Percentiles rank a stretch among this genome's conserved stretches.
These are phyloP conservation scores for Leuctra nigra DNA, from an alignment of 2,888 invertebrate species.

Conservation along the genomic window DNA sequence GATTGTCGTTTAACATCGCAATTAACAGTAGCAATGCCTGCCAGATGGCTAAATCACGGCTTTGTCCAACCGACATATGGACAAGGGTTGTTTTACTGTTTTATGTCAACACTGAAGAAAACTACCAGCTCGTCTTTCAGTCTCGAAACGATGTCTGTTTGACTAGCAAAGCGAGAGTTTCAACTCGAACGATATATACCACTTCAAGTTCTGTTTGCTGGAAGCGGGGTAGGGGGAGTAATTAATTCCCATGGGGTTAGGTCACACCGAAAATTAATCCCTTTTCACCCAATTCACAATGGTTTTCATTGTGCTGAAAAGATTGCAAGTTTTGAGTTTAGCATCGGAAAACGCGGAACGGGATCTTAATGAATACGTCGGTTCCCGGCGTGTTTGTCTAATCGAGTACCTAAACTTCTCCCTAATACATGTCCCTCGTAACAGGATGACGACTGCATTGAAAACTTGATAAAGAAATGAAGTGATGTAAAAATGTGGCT, in stretches of 20 bases:
- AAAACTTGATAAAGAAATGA: too few relatives aligned
- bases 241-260: constrained; percentile 25
- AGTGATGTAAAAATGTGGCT: background rate
- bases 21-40: constrained; percentile 9
- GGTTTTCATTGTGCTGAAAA: constrained; percentile 22
- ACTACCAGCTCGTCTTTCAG: too few relatives aligned
- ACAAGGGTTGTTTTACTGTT: constrained; percentile 14
- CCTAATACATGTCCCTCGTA: too few relatives aligned
- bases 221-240: constrained; percentile 8
- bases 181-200: too few relatives aligned
- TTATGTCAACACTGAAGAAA: constrained; percentile 7
- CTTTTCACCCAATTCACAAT: constrained; percentile 23
- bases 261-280: constrained; percentile 25
- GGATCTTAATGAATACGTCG: too few relatives aligned
- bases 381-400: too few relatives aligned
- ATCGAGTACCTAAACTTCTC: too few relatives aligned
- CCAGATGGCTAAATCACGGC: constrained; percentile 9
- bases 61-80: constrained; percentile 14
- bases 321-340: too few relatives aligned
- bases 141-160: too few relatives aligned
- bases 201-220: constrained; percentile 15
- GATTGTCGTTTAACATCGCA: constrained; percentile 1
- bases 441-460: too few relatives aligned
- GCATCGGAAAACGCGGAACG: too few relatives aligned
- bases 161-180: background rate